These are phyloP conservation scores for Halocynthia roretzi DNA, from an alignment of 23 tunicate species.

Conservation along the genomic window DNA sequence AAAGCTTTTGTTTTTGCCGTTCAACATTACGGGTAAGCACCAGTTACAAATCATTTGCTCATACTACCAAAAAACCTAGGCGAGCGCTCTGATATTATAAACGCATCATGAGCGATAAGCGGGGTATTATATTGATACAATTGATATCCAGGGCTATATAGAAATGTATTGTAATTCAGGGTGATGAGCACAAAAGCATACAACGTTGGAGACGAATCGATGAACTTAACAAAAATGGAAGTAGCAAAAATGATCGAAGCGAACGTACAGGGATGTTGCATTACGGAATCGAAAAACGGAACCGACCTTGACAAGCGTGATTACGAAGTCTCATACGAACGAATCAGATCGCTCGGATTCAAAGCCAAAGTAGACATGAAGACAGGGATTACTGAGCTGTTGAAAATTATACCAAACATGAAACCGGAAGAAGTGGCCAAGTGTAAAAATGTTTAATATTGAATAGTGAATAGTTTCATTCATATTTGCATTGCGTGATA, in stretches of 20 bases:
- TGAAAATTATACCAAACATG: constrained; percentile 88
- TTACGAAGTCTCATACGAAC: constrained; percentile 88
- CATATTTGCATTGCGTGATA: neutral
- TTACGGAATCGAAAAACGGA: constrained; percentile 88
- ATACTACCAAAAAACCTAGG: too few species aligned
- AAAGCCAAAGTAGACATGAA: constrained; percentile 64
- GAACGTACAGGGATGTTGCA: constrained; percentile 89
- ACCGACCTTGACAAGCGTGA: constrained; percentile 93
- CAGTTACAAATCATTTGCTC: too few species aligned
- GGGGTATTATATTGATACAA: too few species aligned
- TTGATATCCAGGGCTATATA: too few species aligned
- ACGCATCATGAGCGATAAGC: too few species aligned
- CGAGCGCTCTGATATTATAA: too few species aligned
- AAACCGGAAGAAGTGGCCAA: constrained; percentile 47
- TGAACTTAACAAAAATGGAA: constrained; percentile 92
- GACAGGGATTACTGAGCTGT: constrained; percentile 72
- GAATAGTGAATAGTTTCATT: too few species aligned
- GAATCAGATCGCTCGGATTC: constrained; percentile 71
- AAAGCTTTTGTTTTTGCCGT: constrained; percentile 80
- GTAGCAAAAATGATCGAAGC: constrained; percentile 92
- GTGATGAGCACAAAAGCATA: constrained; percentile 84
- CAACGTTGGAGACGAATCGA: constrained; percentile 98
- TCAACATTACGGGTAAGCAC: constrained; percentile 78
- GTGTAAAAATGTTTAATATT: constrained; percentile 58
- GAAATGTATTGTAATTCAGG: constrained; percentile 15